phyloP scores from a whole-genome alignment of 2,797 vertebrate genomes.

The Eurystomus glaucurus region DNA sequence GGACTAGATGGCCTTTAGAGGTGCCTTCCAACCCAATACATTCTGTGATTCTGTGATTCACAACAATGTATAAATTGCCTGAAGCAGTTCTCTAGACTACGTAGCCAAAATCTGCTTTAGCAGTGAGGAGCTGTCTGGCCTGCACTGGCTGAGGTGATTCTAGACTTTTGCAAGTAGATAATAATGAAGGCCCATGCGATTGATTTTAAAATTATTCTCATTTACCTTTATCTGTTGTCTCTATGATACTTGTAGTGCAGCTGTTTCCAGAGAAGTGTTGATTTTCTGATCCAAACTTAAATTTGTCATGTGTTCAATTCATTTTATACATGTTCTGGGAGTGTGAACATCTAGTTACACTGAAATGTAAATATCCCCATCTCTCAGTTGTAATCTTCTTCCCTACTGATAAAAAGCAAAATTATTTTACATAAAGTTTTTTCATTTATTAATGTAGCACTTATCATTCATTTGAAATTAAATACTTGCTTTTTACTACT shows the following conservation, averaged over 20 bases:
- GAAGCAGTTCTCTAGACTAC: background rate
- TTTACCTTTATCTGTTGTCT: background rate
- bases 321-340: background rate
- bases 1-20: too few species aligned
- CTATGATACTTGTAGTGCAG: background rate
- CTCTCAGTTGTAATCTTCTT: background rate
- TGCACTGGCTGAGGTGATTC: background rate
- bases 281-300: background rate
- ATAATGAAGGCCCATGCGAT: accelerated
- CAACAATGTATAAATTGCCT: background rate
- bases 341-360: background rate
- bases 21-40: too few species aligned
- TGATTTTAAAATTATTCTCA: background rate
- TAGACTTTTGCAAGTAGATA: background rate
- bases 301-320: background rate
- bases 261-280: background rate
- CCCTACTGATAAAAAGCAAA: background rate
- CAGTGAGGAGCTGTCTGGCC: background rate
- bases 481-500: background rate
- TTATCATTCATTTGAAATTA: background rate
- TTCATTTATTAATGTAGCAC: background rate
- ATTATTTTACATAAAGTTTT: background rate
- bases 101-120: background rate
- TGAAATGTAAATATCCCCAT: background rate
- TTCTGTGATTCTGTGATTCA: too few species aligned